Percentiles rank a stretch among this genome's conserved stretches.
Evolutionary conservation across 2,888 invertebrate genomes (phyloP).

Genomic region (Galerucella pusilla): DNA sequence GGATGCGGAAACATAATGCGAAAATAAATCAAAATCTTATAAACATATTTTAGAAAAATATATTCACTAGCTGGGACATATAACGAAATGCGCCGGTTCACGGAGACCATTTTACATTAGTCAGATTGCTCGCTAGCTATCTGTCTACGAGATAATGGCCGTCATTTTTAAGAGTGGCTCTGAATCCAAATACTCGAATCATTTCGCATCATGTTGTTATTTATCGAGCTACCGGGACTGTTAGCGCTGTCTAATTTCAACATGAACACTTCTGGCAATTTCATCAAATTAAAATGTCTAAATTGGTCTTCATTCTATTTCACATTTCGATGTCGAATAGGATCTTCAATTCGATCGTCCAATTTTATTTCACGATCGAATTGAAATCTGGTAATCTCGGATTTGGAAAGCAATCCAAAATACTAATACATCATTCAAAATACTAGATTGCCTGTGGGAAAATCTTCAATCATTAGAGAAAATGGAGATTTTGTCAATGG

Average conservation of each 20-base stretch:
- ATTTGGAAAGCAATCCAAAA: too few relatives aligned
- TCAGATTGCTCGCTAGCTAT: conserved; percentile 62
- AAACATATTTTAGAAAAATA: conserved; percentile 58
- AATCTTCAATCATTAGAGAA: too few relatives aligned
- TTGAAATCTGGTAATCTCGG: too few relatives aligned
- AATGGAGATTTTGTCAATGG: too few relatives aligned
- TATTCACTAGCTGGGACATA: conserved; percentile 53
- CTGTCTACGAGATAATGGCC: conserved; percentile 63
- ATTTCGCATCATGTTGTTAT: conserved; percentile 63
- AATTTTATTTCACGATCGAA: too few relatives aligned
- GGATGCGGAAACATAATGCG: conserved; percentile 54
- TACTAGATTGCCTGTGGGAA: too few relatives aligned
- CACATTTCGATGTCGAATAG: too few relatives aligned
- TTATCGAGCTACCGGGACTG: conserved; percentile 60
- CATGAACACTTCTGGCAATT: conserved; percentile 24
- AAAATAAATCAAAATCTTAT: conserved; percentile 60
- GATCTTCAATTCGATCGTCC: too few relatives aligned
- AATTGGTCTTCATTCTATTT: background rate
- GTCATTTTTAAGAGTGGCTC: conserved; percentile 62
- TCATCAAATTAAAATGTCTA: conserved; percentile 3
- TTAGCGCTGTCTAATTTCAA: conserved; percentile 35
- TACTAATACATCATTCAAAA: too few relatives aligned
- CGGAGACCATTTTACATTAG: conserved; percentile 59
- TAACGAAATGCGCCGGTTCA: conserved; percentile 21
- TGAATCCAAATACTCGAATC: conserved; percentile 59